Percentiles rank a stretch among this genome's conserved stretches.
Conservation (phyloP, 2,113 vertebrate genomes). For the Callospermophilus lateralis region DNA sequence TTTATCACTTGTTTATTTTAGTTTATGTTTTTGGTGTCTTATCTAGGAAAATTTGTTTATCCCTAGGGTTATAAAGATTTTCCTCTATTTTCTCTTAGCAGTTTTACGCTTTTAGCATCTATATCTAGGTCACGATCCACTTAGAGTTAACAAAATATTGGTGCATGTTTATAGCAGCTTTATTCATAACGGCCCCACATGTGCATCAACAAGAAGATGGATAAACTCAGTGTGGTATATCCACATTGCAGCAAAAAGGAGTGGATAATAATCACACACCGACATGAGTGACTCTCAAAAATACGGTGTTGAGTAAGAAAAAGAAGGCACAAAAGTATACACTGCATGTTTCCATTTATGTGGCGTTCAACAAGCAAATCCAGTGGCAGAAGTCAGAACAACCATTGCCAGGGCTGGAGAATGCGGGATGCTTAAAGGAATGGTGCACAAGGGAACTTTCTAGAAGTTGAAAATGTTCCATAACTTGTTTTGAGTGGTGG, state of each 20-base stretch:
- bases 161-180: not conserved
- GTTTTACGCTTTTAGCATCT: not conserved
- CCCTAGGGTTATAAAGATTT: not conserved
- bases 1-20: not conserved
- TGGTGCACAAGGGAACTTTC: not conserved
- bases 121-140: not conserved
- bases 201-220: not conserved
- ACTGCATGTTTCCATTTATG: not conserved
- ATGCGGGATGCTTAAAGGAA: not conserved
- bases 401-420: not conserved
- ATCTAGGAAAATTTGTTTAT: conserved; percentile 11
- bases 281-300: not conserved
- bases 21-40: not conserved
- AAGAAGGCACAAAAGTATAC: not conserved
- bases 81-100: conserved; percentile 19
- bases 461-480: not conserved
- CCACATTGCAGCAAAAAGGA: not conserved
- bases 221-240: not conserved
- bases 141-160: not conserved
- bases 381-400: not conserved
- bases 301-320: not conserved
- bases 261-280: not conserved
- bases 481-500: not conserved
- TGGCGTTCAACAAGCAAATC: not conserved
- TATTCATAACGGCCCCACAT: not conserved